A percentile compares a stretch with the other conserved stretches of the same genome.
These are phyloP conservation scores for Zaprionus kolodkinae DNA, from an alignment of 1,140 invertebrate species.

Conservation along the genomic window DNA sequence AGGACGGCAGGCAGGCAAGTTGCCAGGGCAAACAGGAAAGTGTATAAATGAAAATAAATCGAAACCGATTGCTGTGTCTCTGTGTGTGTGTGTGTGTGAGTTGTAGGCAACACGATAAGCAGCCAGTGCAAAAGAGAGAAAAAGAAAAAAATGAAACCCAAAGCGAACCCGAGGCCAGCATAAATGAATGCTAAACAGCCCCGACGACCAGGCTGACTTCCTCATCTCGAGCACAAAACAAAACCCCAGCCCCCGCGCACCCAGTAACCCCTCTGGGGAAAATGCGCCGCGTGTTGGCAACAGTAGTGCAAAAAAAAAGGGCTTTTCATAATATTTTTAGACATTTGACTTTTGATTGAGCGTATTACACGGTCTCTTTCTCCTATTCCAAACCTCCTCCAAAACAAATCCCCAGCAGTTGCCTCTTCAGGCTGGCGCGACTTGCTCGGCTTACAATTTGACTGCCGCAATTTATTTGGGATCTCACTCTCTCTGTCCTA, in stretches of 20 bases:
- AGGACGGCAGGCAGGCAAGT: slow-evolving; percentile 26
- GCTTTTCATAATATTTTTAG: slow-evolving; percentile 82
- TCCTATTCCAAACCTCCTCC: too few species aligned
- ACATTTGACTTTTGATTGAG: slow-evolving; percentile 83
- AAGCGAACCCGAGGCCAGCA: slow-evolving; percentile 52
- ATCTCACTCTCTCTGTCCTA: slow-evolving; percentile 20
- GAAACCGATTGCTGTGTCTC: slow-evolving; percentile 62
- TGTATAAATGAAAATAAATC: slow-evolving; percentile 82
- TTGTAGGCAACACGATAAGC: slow-evolving; percentile 62
- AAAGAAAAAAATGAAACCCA: neutral
- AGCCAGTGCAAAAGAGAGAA: slow-evolving; percentile 43
- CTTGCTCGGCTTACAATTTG: slow-evolving; percentile 65
- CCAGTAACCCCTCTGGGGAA: slow-evolving; percentile 20
- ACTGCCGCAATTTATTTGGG: slow-evolving; percentile 75
- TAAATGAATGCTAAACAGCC: slow-evolving; percentile 78
- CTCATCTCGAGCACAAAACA: neutral
- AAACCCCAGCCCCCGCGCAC: too few species aligned
- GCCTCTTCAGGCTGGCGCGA: neutral
- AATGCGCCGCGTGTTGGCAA: slow-evolving; percentile 3
- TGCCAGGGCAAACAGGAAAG: slow-evolving; percentile 61
- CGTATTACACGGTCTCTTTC: slow-evolving; percentile 68
- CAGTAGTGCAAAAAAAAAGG: slow-evolving; percentile 61
- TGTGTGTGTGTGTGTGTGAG: neutral
- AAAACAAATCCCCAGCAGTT: neutral
- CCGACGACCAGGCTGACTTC: neutral